A percentile compares a stretch with the other conserved stretches of the same genome.
phyloP scores from a whole-genome alignment of 2,888 invertebrate species.

The Calameuta pallipes region DNA sequence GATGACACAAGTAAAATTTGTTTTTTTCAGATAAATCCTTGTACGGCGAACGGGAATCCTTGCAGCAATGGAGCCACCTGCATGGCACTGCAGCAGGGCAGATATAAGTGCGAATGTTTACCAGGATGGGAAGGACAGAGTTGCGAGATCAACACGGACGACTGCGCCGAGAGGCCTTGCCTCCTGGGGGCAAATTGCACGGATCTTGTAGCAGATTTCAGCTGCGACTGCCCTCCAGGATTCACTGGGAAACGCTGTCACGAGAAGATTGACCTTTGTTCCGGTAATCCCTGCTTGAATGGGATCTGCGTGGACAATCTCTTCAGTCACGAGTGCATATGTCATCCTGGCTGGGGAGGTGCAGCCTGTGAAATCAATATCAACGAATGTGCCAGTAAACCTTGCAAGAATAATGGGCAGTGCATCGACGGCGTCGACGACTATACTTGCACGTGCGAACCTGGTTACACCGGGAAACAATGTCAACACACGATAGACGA shows the following conservation, averaged over 20 bases:
- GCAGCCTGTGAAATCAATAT: conserved; percentile 88
- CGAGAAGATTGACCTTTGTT: conserved; percentile 92
- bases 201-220: conserved; percentile 94
- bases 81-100: conserved; percentile 88
- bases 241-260: conserved; percentile 97
- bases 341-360: conserved; percentile 92
- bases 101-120: conserved; percentile 94
- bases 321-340: conserved; percentile 88
- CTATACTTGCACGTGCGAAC: conserved; percentile 88
- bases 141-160: conserved; percentile 93
- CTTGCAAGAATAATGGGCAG: conserved; percentile 92
- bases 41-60: conserved; percentile 88
- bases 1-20: conserved; percentile 23
- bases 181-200: conserved; percentile 91
- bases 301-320: conserved; percentile 93
- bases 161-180: conserved; percentile 93
- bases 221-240: conserved; percentile 92
- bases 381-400: conserved; percentile 88
- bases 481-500: conserved; percentile 95
- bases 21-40: conserved; percentile 82
- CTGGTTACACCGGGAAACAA: conserved; percentile 93
- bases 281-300: conserved; percentile 90
- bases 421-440: conserved; percentile 90
- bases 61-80: conserved; percentile 93
- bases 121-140: conserved; percentile 98